phyloP scores from a whole-genome alignment of 2,888 invertebrate species.

The Exephanes ischioxanthus region DNA sequence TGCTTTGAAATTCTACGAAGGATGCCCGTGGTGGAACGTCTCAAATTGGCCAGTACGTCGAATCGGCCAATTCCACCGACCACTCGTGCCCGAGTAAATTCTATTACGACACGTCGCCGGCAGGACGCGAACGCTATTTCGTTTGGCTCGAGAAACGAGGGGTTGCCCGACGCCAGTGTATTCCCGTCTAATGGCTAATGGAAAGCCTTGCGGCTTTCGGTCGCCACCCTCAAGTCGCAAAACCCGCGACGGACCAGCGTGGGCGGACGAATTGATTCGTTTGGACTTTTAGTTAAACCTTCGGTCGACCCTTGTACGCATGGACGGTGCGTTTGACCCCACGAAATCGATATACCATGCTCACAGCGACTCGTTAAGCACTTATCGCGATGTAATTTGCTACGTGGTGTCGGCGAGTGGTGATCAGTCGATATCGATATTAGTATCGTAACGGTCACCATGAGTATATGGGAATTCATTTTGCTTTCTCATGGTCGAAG shows the following conservation, averaged over 20 bases:
- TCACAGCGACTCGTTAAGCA: neutral
- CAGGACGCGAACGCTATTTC: constrained; percentile 27
- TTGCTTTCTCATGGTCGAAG: too few species aligned
- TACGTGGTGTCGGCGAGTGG: neutral
- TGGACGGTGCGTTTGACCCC: neutral
- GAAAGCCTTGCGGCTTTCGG: constrained; percentile 70
- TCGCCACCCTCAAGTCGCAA: constrained; percentile 53
- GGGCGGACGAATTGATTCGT: constrained; percentile 64
- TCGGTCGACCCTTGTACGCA: constrained; percentile 58
- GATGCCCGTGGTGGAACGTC: neutral
- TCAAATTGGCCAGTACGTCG: constrained; percentile 37
- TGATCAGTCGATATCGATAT: neutral
- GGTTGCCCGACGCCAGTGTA: constrained; percentile 18
- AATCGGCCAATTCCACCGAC: constrained; percentile 44
- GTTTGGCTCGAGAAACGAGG: constrained; percentile 33
- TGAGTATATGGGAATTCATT: too few species aligned
- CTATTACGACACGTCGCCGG: constrained; percentile 40
- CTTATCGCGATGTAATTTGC: neutral
- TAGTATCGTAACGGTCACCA: neutral
- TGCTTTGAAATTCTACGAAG: neutral
- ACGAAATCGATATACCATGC: constrained; percentile 9
- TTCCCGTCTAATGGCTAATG: constrained; percentile 73
- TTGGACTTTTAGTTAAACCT: constrained; percentile 71
- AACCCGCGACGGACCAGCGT: constrained; percentile 20
- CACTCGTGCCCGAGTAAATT: constrained; percentile 45